Conservation (phyloP, 1,140 invertebrate species). For the Drosophila sucinea region DNA sequence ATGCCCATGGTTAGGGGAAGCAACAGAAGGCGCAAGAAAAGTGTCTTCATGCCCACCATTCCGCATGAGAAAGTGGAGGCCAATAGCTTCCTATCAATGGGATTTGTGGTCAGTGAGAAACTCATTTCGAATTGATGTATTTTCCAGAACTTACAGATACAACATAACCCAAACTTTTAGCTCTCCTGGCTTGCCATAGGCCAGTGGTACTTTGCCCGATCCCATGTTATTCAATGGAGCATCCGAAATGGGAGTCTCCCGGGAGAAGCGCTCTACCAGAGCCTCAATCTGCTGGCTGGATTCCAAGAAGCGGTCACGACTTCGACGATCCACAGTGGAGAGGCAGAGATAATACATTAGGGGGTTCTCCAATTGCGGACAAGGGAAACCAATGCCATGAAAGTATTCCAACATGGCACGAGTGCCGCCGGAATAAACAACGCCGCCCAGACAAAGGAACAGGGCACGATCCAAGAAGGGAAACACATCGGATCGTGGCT, state of each 20-base stretch:
- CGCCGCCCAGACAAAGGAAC: conserved; percentile 93
- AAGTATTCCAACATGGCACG: conserved; percentile 96
- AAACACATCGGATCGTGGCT: conserved; percentile 95
- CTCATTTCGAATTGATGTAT: neutral
- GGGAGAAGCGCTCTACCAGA: conserved; percentile 95
- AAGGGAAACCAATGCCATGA: conserved; percentile 95
- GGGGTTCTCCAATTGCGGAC: conserved; percentile 95
- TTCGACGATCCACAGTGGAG: conserved; percentile 91
- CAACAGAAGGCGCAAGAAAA: conserved; percentile 89
- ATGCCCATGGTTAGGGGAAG: conserved; percentile 91
- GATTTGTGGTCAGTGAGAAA: neutral
- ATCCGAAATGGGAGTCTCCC: conserved; percentile 86
- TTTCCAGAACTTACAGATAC: conserved; percentile 87
- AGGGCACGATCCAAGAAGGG: conserved; percentile 92
- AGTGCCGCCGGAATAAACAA: conserved; percentile 95
- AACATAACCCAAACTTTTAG: conserved; percentile 89
- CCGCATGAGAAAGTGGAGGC: conserved; percentile 91
- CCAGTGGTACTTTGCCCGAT: conserved; percentile 88
- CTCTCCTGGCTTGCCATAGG: conserved; percentile 89
- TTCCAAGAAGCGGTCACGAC: conserved; percentile 93
- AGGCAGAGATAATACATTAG: conserved; percentile 97
- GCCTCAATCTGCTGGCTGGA: conserved; percentile 96
- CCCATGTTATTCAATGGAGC: conserved; percentile 83
- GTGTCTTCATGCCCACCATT: conserved; percentile 88
- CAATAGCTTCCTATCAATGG: conserved; percentile 87